Percentiles rank a stretch among this genome's conserved stretches.
These are phyloP conservation scores for Alectura lathami DNA, from an alignment of 2,113 vertebrate genomes.

Conservation along the genomic window DNA sequence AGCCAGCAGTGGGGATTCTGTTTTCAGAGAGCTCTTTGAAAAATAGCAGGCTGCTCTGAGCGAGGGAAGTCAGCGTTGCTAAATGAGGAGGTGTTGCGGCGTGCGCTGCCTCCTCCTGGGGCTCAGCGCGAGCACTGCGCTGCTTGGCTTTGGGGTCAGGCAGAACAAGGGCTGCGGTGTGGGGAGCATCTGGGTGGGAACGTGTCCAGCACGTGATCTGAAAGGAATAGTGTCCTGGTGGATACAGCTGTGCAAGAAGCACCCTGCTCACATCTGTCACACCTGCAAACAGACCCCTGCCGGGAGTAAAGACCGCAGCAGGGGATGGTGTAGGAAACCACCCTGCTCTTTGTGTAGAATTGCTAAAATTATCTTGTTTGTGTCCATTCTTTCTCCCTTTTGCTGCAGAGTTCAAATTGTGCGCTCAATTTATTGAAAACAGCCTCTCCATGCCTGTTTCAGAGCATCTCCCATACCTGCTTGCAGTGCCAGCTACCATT, in stretches of 20 bases:
- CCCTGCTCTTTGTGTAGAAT: rapidly evolving
- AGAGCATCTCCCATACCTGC: rapidly evolving
- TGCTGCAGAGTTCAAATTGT: neutral
- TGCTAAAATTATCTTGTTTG: neutral
- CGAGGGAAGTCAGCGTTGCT: neutral
- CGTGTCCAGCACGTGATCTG: rapidly evolving
- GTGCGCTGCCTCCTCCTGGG: rapidly evolving
- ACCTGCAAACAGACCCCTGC: neutral
- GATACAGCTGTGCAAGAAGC: neutral
- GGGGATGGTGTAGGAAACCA: rapidly evolving
- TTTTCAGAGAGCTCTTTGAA: neutral
- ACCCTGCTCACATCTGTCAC: neutral
- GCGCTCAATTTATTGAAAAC: neutral
- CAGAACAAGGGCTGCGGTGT: rapidly evolving
- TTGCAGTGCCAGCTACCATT: neutral
- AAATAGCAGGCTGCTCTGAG: neutral
- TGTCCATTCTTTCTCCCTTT: neutral
- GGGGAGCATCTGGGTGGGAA: neutral
- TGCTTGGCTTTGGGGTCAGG: neutral
- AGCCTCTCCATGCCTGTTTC: neutral
- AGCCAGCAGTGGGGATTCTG: conserved; percentile 3
- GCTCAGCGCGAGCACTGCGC: rapidly evolving
- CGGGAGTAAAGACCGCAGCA: neutral
- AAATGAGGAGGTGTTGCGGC: neutral
- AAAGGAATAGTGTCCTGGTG: neutral